A percentile compares a stretch with the other conserved stretches of the same genome.
phyloP scores from a whole-genome alignment of 2,113 vertebrate genomes.

The Mastomys natalensis region DNA sequence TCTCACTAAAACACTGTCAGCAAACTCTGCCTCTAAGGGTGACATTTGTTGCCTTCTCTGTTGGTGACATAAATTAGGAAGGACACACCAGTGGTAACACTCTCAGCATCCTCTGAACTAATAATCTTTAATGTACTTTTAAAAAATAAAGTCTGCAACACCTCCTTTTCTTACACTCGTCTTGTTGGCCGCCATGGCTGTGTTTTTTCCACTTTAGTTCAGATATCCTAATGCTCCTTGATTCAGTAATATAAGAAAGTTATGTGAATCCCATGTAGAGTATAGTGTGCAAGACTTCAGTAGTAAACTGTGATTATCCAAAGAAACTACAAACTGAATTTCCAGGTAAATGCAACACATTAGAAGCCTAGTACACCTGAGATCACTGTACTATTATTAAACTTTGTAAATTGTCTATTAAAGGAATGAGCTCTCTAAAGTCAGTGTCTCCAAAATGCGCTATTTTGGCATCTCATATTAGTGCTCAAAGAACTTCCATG shows the following conservation, averaged over 20 bases:
- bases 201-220: neutral
- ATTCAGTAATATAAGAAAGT: neutral
- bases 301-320: too few relatives aligned
- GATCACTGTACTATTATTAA: too few relatives aligned
- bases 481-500: neutral
- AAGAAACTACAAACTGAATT: too few relatives aligned
- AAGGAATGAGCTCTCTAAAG: neutral
- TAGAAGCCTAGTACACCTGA: too few relatives aligned
- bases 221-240: neutral
- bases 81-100: neutral
- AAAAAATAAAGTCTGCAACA: neutral
- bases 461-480: neutral
- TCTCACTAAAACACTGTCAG: neutral
- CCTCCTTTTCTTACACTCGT: neutral
- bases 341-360: too few relatives aligned
- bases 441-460: neutral
- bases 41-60: neutral
- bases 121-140: neutral
- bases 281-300: neutral
- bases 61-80: neutral
- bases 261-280: neutral
- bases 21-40: neutral
- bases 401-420: neutral
- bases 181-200: neutral
- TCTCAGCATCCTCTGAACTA: neutral